Evolutionary conservation across 2,797 vertebrate genomes (phyloP), one percentile per base, ranked within the genome.

Genomic region (Coregonus sp.): DNA sequence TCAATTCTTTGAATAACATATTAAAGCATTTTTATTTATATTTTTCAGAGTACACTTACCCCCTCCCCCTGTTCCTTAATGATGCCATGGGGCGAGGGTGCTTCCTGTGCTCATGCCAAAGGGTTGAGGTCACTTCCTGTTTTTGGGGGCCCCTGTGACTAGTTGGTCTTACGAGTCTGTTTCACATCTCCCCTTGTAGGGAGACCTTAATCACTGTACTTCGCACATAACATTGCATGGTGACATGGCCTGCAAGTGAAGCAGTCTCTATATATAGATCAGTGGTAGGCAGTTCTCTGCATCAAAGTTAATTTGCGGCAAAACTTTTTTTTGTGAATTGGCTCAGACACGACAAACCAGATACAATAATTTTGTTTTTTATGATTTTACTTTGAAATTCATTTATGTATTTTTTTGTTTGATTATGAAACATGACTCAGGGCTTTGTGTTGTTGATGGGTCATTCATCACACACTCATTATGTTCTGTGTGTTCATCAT

Each of bases 41-140:
- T 47, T 47, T 47, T 47, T 47, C 9, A 47, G 40, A 11, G 9
- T 47, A 47, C 40, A 47, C 40, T 47, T 67, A 54, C n/a, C 61
- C 51, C 37, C 25, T 74, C 67, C 63, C 69, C n/a, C 70, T 56
- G n/a, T 11, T 82, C 77, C 56, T 84, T 29, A 0, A 9, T 79
- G 67, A 79, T 85, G 78, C 85, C 76, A 72, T 3, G 50, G 71
- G 75, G 37, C 59, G 33, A 87, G 82, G 77, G 76, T 79, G 79
- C 80, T 92, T 91, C 92, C 92, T 78, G 69, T 84, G 50, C 9
- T 20, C 81, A 84, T 91, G 80, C 90, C 89, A 78, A 78, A 84
- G 84, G 70, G 70, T 74, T 92, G 81, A 91, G 82, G 81, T 92
- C 65, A 92, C 85, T 93, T 94, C 91, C 92, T 79, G 4, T 88